Percentiles rank a stretch among this genome's conserved stretches.
Conservation (phyloP, 2,888 invertebrate species). For the Phasia obesa region DNA sequence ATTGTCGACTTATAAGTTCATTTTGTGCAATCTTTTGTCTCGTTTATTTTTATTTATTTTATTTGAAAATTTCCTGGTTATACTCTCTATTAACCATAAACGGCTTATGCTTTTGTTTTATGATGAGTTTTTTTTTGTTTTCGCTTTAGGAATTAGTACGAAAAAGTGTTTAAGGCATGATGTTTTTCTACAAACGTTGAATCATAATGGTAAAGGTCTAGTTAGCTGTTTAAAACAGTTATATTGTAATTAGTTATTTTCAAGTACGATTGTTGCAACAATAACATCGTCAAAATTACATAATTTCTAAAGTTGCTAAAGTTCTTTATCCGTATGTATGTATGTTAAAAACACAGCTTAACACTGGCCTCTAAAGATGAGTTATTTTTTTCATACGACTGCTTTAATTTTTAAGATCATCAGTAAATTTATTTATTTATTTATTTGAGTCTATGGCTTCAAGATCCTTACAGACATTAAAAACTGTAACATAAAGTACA, state of each 20-base stretch:
- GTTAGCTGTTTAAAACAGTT: slow-evolving; percentile 48
- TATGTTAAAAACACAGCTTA: too few relatives aligned
- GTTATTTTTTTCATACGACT: too few relatives aligned
- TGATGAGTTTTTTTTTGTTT: not conserved
- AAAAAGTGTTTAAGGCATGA: slow-evolving; percentile 52
- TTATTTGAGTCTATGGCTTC: too few relatives aligned
- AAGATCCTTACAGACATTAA: too few relatives aligned
- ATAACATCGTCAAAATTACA: not conserved
- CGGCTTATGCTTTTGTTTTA: not conserved
- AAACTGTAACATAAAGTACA: too few relatives aligned
- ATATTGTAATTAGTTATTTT: slow-evolving; percentile 10
- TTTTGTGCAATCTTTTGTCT: slow-evolving; percentile 59
- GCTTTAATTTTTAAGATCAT: too few relatives aligned
- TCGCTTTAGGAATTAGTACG: slow-evolving; percentile 50
- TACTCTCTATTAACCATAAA: slow-evolving; percentile 21
- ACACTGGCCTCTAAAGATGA: too few relatives aligned
- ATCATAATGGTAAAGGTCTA: slow-evolving; percentile 37
- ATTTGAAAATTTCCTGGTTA: slow-evolving; percentile 38
- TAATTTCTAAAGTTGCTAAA: too few relatives aligned
- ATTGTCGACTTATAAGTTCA: slow-evolving; percentile 58
- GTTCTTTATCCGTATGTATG: not conserved
- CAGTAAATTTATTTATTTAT: too few relatives aligned
- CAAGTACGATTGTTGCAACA: not conserved
- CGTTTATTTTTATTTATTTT: slow-evolving; percentile 23
- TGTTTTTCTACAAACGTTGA: slow-evolving; percentile 41